Conservation (phyloP, 1,140 invertebrate species). For the Ips typographus region DNA sequence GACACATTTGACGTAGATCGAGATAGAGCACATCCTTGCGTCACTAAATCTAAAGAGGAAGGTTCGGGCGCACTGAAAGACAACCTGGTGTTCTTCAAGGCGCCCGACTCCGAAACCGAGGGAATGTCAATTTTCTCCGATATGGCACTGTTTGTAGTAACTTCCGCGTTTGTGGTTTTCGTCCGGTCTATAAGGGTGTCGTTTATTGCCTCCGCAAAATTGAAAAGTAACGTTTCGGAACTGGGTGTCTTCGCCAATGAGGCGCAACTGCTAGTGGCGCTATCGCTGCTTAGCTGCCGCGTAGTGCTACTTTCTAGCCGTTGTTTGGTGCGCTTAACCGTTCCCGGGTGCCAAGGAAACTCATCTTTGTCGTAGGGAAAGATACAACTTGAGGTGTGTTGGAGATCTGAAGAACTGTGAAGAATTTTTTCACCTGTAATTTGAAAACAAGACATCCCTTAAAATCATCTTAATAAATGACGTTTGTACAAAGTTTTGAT, state of each 20-base stretch:
- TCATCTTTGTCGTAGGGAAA: slow-evolving; percentile 61
- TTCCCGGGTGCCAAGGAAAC: slow-evolving; percentile 66
- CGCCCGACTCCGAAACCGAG: slow-evolving; percentile 18
- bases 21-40: slow-evolving; percentile 53
- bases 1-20: slow-evolving; percentile 50
- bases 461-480: background rate
- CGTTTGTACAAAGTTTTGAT: background rate
- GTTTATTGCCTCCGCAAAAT: slow-evolving; percentile 37
- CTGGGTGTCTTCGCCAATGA: slow-evolving; percentile 33
- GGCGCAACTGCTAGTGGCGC: slow-evolving; percentile 47
- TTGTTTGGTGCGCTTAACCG: slow-evolving; percentile 70
- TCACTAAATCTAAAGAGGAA: slow-evolving; percentile 54
- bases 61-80: slow-evolving; percentile 65
- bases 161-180: slow-evolving; percentile 9
- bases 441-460: background rate
- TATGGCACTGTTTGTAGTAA: slow-evolving; percentile 45
- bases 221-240: slow-evolving; percentile 31
- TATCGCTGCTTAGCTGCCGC: slow-evolving; percentile 31
- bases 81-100: slow-evolving; percentile 50
- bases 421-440: slow-evolving; percentile 40
- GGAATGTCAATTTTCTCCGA: slow-evolving; percentile 46
- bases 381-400: slow-evolving; percentile 51
- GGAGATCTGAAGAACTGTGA: slow-evolving; percentile 37
- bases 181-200: slow-evolving; percentile 19
- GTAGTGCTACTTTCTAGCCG: slow-evolving; percentile 63